Conservation (phyloP, 2,113 vertebrate genomes). For the Ceuthmochares aereus region DNA sequence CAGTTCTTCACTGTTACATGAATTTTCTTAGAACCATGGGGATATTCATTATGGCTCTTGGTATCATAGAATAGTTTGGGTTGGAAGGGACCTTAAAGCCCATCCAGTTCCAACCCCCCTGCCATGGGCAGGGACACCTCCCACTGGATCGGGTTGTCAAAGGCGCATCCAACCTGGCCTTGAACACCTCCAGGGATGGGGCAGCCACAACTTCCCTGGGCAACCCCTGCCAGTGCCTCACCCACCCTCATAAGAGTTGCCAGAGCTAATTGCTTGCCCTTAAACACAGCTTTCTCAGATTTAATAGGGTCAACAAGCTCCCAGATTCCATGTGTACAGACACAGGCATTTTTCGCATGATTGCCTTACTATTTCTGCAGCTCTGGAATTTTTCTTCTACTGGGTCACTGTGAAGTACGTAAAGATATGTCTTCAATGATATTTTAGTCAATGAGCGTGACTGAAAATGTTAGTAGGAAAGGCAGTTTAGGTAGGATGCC, state of each 20-base stretch:
- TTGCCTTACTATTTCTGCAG: background rate
- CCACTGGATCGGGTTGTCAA: no score
- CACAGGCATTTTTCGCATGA: background rate
- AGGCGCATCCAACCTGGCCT: no score
- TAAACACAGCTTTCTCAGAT: background rate
- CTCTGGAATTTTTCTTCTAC: background rate
- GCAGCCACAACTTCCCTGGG: no score
- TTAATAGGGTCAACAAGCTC: background rate
- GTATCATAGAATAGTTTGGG: background rate
- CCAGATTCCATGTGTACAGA: background rate
- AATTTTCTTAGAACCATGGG: background rate
- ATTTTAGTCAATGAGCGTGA: background rate
- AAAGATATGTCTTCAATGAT: background rate
- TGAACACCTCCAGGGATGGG: no score
- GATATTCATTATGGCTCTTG: background rate
- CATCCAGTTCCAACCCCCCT: no score
- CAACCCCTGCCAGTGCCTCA: no score
- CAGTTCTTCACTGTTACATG: background rate
- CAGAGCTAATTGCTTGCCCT: background rate
- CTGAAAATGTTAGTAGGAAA: background rate
- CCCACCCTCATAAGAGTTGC: background rate
- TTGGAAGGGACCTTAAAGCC: no score
- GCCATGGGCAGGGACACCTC: no score
- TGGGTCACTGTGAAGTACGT: background rate
- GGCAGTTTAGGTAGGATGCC: background rate